A percentile compares a stretch with the other conserved stretches of the same genome.
phyloP scores from a whole-genome alignment of 2,113 vertebrate genomes.

The Elgaria multicarinata region DNA sequence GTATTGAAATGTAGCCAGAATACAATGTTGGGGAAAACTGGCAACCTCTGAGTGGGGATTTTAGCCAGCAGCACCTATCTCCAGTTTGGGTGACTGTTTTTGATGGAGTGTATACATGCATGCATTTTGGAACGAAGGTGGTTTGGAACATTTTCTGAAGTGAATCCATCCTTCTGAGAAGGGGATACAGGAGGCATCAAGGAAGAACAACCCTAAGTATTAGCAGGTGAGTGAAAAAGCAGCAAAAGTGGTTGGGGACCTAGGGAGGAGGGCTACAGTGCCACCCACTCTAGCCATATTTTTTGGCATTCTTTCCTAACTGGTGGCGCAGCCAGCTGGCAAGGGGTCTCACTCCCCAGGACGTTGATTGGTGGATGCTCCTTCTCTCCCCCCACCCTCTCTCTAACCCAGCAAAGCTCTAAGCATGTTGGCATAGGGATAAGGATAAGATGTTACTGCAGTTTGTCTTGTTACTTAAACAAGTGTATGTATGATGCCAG shows the following conservation, averaged over 20 bases:
- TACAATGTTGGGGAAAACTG: neutral
- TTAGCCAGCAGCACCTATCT: neutral
- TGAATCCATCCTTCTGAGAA: constrained; percentile 35
- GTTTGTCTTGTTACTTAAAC: neutral
- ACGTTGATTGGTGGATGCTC: neutral
- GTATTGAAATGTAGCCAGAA: neutral
- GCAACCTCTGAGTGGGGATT: neutral
- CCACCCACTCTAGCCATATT: neutral
- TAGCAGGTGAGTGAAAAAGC: constrained; percentile 68
- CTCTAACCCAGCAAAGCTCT: neutral
- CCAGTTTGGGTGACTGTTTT: neutral
- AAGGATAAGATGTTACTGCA: fast-evolving
- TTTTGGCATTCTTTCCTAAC: neutral
- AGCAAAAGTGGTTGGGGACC: neutral
- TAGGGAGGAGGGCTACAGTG: fast-evolving
- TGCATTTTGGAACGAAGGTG: fast-evolving
- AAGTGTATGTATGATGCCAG: neutral
- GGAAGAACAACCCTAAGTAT: constrained; percentile 13
- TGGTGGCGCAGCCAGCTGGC: neutral
- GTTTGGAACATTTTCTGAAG: neutral
- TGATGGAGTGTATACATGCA: constrained; percentile 7
- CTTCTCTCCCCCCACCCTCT: neutral
- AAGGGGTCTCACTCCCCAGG: fast-evolving
- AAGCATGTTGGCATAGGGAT: fast-evolving
- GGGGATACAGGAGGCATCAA: neutral